These are phyloP conservation scores for Bombycilla garrulus DNA, from an alignment of 2,113 vertebrate genomes.

Conservation along the genomic window DNA sequence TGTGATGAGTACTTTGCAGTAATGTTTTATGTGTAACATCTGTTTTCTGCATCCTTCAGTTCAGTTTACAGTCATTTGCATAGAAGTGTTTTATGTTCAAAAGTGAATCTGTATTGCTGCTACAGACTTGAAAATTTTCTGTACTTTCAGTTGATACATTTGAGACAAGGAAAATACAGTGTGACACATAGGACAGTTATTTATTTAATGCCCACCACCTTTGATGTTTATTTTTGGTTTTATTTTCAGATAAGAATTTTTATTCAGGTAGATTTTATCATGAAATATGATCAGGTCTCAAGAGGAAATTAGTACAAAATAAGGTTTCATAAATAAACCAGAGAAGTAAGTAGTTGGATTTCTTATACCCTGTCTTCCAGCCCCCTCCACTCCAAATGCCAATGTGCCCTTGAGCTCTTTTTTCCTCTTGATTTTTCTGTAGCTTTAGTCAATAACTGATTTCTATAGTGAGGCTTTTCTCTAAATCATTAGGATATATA, in stretches of 20 bases:
- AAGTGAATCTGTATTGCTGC: not conserved
- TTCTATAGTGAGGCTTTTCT: not conserved
- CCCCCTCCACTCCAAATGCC: not conserved
- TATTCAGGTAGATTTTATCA: not conserved
- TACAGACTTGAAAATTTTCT: not conserved
- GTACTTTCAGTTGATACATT: not conserved
- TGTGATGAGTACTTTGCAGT: slow-evolving; percentile 28
- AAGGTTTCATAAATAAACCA: not conserved
- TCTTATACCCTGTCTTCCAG: not conserved
- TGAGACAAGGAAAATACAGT: not conserved
- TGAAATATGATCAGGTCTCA: not conserved
- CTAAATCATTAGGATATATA: not conserved
- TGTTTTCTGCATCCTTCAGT: slow-evolving; percentile 31
- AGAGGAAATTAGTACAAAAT: not conserved
- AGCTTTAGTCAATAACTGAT: not conserved
- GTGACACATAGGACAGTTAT: not conserved
- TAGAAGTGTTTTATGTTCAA: not conserved
- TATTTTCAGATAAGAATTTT: not conserved
- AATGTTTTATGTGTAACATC: slow-evolving; percentile 49
- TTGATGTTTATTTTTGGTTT: not conserved
- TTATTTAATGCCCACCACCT: not conserved
- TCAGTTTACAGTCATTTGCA: slow-evolving; percentile 14
- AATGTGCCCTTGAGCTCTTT: not conserved
- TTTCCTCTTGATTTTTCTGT: not conserved
- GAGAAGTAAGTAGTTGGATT: not conserved